These are phyloP conservation scores for Mesoligia furuncula DNA, from an alignment of 2,888 invertebrate genomes.

Conservation along the genomic window DNA sequence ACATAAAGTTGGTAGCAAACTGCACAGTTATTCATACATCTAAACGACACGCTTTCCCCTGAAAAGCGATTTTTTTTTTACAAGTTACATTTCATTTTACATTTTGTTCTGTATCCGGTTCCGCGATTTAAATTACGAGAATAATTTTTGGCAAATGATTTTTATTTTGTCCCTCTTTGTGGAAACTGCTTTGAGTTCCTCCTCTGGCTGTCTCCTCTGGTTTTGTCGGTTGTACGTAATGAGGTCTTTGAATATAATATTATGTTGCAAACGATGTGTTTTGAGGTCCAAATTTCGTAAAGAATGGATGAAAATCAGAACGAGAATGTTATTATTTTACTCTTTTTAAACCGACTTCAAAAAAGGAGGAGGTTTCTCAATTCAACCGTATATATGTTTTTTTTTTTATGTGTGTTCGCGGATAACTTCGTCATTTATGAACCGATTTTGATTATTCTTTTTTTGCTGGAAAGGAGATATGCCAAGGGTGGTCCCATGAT, in stretches of 20 bases:
- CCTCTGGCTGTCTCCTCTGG: background rate
- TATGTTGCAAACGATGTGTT: slow-evolving; percentile 1
- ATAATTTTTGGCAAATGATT: slow-evolving; percentile 39
- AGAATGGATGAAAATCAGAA: background rate
- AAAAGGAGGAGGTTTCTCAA: too few species aligned
- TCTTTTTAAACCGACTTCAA: too few species aligned
- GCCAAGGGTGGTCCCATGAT: too few species aligned
- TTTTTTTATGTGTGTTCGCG: too few species aligned
- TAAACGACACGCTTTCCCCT: slow-evolving; percentile 47
- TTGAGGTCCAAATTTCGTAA: background rate
- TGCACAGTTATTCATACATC: slow-evolving; percentile 38
- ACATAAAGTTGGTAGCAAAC: background rate
- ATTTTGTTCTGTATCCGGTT: slow-evolving; percentile 30
- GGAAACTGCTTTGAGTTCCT: background rate
- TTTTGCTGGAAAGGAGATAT: too few species aligned
- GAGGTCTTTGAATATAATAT: slow-evolving; percentile 12
- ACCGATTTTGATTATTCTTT: too few species aligned
- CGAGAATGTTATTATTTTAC: background rate
- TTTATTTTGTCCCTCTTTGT: slow-evolving; percentile 28
- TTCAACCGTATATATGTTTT: too few species aligned
- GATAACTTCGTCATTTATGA: too few species aligned
- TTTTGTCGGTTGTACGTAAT: background rate
- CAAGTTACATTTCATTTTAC: slow-evolving; percentile 42
- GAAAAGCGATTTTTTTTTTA: slow-evolving; percentile 46
- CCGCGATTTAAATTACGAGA: slow-evolving; percentile 40